phyloP scores from a whole-genome alignment of 2,888 invertebrate genomes.

The Scelioninae gen. 2 region DNA sequence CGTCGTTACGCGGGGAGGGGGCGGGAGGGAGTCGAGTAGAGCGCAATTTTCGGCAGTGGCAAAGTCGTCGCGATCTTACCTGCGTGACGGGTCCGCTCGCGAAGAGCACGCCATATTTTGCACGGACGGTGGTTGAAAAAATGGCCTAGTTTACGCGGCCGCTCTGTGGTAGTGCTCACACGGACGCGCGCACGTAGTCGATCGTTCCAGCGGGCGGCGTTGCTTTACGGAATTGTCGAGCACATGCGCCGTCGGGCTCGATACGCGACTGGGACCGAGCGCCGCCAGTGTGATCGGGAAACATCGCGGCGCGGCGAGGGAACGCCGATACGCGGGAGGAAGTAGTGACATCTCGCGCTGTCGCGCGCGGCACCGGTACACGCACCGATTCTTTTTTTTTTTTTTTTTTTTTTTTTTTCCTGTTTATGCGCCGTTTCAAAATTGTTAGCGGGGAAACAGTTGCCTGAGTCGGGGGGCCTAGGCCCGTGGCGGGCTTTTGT shows the following conservation, averaged over 20 bases:
- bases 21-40: too few species aligned
- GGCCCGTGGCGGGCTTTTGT: too few species aligned
- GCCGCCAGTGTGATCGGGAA: slow-evolving; percentile 6
- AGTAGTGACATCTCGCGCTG: slow-evolving; percentile 44
- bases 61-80: slow-evolving; percentile 22
- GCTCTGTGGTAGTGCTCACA: slow-evolving; percentile 22
- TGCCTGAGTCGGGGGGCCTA: too few species aligned
- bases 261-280: slow-evolving; percentile 31
- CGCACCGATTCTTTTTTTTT: not conserved
- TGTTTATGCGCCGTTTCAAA: too few species aligned
- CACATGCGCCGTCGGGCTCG: slow-evolving; percentile 38
- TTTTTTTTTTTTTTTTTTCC: not conserved
- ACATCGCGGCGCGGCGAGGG: slow-evolving; percentile 13
- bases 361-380: too few species aligned
- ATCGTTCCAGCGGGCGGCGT: slow-evolving; percentile 20
- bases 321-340: slow-evolving; percentile 20
- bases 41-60: not conserved
- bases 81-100: slow-evolving; percentile 16
- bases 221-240: slow-evolving; percentile 31
- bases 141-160: slow-evolving; percentile 38
- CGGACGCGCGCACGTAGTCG: slow-evolving; percentile 33
- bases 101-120: slow-evolving; percentile 38
- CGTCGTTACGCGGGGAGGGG: not conserved
- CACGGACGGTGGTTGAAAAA: slow-evolving; percentile 34
- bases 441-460: too few species aligned